Evolutionary conservation across 37 sponge, comb jelly and placozoan genomes (phyloP), one percentile per base, ranked within the genome.

Genomic region (Chondrilla cf. caribensis): DNA sequence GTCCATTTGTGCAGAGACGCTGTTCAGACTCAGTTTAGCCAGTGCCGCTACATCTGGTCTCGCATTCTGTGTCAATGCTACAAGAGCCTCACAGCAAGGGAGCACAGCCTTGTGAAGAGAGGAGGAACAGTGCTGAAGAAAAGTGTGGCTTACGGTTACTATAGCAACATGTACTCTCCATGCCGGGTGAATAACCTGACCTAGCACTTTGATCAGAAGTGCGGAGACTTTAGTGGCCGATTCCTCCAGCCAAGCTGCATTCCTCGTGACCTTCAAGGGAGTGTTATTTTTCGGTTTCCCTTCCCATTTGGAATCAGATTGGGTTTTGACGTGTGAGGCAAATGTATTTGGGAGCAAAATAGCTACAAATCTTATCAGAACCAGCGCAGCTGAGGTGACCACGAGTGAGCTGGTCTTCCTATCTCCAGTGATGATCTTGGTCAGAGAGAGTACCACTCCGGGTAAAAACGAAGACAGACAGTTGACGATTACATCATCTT

Each of bases 91-190:
- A 36, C 60, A 89, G 60, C 31, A 85, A 7, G 29, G 54, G n/a
- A 15, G 90, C 21, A 42, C 47, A 43, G 22, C 35, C 33, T 25
- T 62, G 60, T 4, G 21, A 22, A 81, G 42, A n/a, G 33, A 22
- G n/a, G 44, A 40, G 79, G 78, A 67, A 38, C 79, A 89, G 79
- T 89, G 81, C 33, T 57, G 38, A 26, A 85, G 70, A 29, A 89
- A 58, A 25, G 51, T 58, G 70, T 89, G 83, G 17, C 83, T 77
- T 78, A 82, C 81, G 9, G 55, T 57, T 57, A 85, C 90, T 38
- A 85, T 5, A 25, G 44, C 78, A 77, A 81, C 59, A n/a, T 88
- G 84, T 21, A 78, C 78, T 37, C 80, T 80, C 91, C 91, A 90
- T 22, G 77, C 68, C 8, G 84, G 60, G 38, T 70, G 79, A 8